These are phyloP conservation scores for Papilio aristodemus DNA, from an alignment of 1,140 invertebrate genomes.

Conservation along the genomic window DNA sequence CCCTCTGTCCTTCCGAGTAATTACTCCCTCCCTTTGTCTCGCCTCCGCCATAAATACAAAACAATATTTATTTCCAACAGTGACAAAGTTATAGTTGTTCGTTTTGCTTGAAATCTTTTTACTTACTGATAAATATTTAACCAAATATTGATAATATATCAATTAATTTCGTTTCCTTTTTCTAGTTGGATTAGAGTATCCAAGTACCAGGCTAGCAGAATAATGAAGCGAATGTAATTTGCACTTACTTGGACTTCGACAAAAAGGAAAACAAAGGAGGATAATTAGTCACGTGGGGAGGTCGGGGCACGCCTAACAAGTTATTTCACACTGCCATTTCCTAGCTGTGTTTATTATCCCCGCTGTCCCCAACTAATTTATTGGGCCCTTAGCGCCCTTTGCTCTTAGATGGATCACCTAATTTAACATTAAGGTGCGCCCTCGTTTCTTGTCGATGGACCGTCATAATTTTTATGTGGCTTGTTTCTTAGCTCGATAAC, in stretches of 20 bases:
- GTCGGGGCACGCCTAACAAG: slow-evolving; percentile 62
- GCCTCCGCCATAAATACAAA: slow-evolving; percentile 44
- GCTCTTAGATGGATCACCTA: slow-evolving; percentile 72
- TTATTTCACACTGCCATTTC: slow-evolving; percentile 65
- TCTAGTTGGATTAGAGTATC: too few relatives aligned
- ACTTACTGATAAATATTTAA: neutral
- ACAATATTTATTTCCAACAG: slow-evolving; percentile 46
- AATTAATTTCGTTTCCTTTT: too few relatives aligned
- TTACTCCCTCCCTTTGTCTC: slow-evolving; percentile 48
- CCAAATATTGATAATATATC: too few relatives aligned
- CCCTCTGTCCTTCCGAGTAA: slow-evolving; percentile 49
- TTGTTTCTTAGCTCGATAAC: neutral
- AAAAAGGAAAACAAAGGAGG: slow-evolving; percentile 56
- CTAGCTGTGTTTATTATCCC: slow-evolving; percentile 70
- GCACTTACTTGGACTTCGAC: slow-evolving; percentile 12
- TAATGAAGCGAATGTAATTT: neutral
- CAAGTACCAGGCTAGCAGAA: neutral
- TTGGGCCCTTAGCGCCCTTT: slow-evolving; percentile 70
- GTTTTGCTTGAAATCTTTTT: slow-evolving; percentile 23
- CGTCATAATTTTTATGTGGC: slow-evolving; percentile 50
- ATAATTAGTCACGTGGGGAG: slow-evolving; percentile 72
- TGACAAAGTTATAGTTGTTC: slow-evolving; percentile 46
- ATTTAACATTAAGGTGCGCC: slow-evolving; percentile 72
- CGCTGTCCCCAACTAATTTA: slow-evolving; percentile 76
- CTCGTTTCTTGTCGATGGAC: slow-evolving; percentile 45